Conservation (phyloP, 2,888 invertebrate species). For the Ennomos quercinarius region DNA sequence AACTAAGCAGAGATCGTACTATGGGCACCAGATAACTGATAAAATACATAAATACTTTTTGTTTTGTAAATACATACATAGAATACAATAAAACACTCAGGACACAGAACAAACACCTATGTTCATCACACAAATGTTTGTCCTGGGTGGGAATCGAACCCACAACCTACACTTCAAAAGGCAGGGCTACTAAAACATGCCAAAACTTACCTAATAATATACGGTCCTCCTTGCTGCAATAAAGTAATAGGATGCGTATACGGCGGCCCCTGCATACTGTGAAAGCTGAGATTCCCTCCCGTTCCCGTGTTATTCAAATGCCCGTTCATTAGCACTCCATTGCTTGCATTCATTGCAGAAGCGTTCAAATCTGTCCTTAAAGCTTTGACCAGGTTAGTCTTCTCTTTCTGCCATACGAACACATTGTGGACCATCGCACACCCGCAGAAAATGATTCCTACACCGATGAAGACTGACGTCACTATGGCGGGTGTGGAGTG, state of each 20-base stretch:
- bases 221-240: conserved; percentile 83
- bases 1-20: too few relatives aligned
- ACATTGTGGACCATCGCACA: conserved; percentile 98
- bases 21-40: too few relatives aligned
- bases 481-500: conserved; percentile 96
- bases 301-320: conserved; percentile 73
- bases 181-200: too few relatives aligned
- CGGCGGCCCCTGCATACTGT: conserved; percentile 69
- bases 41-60: too few relatives aligned
- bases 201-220: conserved; percentile 80
- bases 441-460: conserved; percentile 96
- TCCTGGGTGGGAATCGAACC: too few relatives aligned
- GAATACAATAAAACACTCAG: too few relatives aligned
- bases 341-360: conserved; percentile 63
- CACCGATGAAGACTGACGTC: conserved; percentile 94
- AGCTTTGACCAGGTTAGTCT: conserved; percentile 92
- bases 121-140: too few relatives aligned
- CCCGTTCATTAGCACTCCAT: conserved; percentile 74
- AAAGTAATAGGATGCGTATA: conserved; percentile 78
- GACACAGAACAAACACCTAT: too few relatives aligned
- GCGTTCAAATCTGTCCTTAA: conserved; percentile 67
- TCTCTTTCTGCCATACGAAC: conserved; percentile 97
- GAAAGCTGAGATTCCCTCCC: conserved; percentile 72
- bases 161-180: too few relatives aligned
- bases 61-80: too few relatives aligned